Evolutionary conservation across 1,140 invertebrate genomes (phyloP).

Genomic region (Apis florea): DNA sequence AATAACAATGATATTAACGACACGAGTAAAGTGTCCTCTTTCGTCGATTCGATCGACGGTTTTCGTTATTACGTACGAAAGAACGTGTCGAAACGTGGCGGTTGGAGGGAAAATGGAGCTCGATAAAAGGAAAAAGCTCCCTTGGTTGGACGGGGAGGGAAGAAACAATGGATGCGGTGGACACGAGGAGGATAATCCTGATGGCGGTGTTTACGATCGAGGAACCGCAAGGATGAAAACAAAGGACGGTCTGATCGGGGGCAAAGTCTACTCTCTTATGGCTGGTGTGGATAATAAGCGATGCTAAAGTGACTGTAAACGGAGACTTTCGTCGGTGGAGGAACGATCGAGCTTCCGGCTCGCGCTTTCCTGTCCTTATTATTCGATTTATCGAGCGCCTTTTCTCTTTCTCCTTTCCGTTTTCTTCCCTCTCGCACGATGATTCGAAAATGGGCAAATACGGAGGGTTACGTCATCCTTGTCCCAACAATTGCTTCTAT

Average conservation of each 20-base stretch:
- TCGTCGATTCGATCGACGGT: too few species aligned
- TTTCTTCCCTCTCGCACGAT: too few species aligned
- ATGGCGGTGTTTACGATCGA: conserved; percentile 45
- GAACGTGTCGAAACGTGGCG: background rate
- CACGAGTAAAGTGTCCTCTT: too few species aligned
- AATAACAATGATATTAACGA: too few species aligned
- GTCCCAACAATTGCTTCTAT: too few species aligned
- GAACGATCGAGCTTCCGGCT: background rate
- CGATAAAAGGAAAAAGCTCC: background rate
- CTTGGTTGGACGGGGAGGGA: background rate
- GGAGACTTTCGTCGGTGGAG: conserved; percentile 30
- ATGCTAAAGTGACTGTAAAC: conserved; percentile 34
- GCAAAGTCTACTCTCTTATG: conserved; percentile 10
- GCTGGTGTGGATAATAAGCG: conserved; percentile 32
- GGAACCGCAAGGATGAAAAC: conserved; percentile 41
- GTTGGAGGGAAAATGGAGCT: too few species aligned
- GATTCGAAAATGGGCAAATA: too few species aligned
- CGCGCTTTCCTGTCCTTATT: too few species aligned
- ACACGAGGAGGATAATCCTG: conserved; percentile 40
- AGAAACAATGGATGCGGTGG: conserved; percentile 21
- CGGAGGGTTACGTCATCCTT: too few species aligned
- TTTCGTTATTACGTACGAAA: too few species aligned
- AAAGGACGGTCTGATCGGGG: conserved; percentile 25
- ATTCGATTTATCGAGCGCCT: too few species aligned
- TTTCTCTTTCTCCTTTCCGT: too few species aligned